These are phyloP conservation scores for Periparus ater DNA, from an alignment of 2,797 vertebrate genomes.

Conservation along the genomic window DNA sequence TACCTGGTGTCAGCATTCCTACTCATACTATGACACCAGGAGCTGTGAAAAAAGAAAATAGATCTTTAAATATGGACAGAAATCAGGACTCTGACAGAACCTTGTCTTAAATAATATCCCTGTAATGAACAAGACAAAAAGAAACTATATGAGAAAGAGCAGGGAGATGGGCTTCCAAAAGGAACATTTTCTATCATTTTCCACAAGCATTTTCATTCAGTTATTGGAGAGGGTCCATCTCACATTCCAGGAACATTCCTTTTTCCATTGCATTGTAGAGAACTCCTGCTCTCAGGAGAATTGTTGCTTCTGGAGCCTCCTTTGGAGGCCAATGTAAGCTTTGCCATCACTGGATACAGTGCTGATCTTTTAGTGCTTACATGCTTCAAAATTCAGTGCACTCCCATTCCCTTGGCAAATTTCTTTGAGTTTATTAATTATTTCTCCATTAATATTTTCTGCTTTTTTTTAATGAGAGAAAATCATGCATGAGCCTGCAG, in stretches of 20 bases:
- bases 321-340: background rate
- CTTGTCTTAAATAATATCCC: background rate
- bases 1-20: background rate
- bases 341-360: background rate
- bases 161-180: background rate
- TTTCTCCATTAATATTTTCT: background rate
- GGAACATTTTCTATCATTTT: too few relatives aligned
- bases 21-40: background rate
- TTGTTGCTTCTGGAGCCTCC: background rate
- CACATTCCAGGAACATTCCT: background rate
- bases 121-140: background rate
- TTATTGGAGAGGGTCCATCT: background rate
- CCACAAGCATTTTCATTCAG: background rate
- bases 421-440: background rate
- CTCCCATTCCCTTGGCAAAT: background rate
- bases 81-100: background rate
- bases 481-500: background rate
- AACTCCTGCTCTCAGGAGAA: background rate
- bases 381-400: background rate
- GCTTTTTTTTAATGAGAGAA: background rate
- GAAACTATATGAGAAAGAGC: background rate
- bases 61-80: background rate
- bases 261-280: background rate
- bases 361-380: background rate
- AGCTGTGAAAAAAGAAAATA: background rate